Evolutionary conservation across 2,797 vertebrate genomes (phyloP), one percentile per base, ranked within the genome.

Genomic region (Podarcis lilfordi): DNA sequence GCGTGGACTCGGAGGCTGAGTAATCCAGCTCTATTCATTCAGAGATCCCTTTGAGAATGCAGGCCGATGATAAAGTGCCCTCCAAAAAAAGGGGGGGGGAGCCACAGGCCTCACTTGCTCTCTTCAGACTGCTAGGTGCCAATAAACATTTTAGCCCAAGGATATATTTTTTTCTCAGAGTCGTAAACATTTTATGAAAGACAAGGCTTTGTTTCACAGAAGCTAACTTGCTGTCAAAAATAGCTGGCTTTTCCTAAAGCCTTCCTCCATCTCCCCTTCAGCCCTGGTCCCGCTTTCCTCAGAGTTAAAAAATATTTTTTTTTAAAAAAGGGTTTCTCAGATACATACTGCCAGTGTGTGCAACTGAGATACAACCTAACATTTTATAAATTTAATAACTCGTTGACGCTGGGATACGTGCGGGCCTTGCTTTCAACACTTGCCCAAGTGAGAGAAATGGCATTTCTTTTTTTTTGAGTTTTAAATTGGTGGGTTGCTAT

Each of bases 11-110:
- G 96, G 95, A 97, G 97, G 94, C 96, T 97, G 96, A 97, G 96
- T 97, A 97, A 97, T 97, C 96, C 96, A 93, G 96, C 96, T 96
- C 97, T 98, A 96, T 98, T 98, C 98, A 98, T 98, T 98, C 97
- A 97, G 97, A 96, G 93, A 97, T 97, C 96, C 96, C 96, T 97
- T 96, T 96, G 96, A 97, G 97, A 98, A 96, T 94, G 97, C 93
- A 66, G 50, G 90, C 96, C 91, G n/a, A 95, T 97, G 97, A 98
- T 97, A 97, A 97, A 97, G 96, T 97, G 96, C 98, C 97, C 96
- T 97, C 96, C 59, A 72, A 79, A 72, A 72, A 66, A 5, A 3
- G 15, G 19, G 5, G 35, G n/a, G 25, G 50, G 94, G 97, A 96
- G 97, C 96, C 97, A 93, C 97, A 98, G 96, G 96, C 97, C 96